Conservation (phyloP, 2,797 vertebrate genomes). For the Myotis pilosus region DNA sequence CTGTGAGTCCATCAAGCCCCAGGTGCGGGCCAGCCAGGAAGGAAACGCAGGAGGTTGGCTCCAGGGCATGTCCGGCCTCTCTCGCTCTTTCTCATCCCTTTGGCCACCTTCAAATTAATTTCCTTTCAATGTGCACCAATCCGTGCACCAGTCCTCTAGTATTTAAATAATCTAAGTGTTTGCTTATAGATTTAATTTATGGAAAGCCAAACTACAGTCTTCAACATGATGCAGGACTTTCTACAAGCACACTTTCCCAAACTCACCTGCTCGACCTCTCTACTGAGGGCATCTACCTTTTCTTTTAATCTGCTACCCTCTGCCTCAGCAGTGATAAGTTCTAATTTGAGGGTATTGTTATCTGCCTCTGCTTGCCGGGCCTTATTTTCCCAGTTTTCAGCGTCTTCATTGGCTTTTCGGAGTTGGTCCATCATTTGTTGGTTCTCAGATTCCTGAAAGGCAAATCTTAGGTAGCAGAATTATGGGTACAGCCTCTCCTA, state of each 20-base stretch:
- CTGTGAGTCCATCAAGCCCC: no score
- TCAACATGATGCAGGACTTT: neutral
- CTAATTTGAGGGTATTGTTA: conserved; percentile 80
- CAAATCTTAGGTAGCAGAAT: conserved; percentile 42
- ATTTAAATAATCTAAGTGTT: conserved; percentile 27
- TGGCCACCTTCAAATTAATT: no score
- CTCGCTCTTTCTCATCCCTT: no score
- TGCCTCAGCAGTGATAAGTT: conserved; percentile 80
- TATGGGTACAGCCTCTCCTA: neutral
- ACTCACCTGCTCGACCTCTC: conserved; percentile 84
- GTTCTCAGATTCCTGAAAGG: conserved; percentile 84
- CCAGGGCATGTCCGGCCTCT: no score
- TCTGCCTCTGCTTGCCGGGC: conserved; percentile 82
- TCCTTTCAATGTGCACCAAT: no score
- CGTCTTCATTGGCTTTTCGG: conserved; percentile 79
- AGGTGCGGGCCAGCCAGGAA: no score
- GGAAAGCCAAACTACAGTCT: conserved; percentile 44
- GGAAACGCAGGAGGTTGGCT: no score
- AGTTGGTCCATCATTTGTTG: conserved; percentile 84
- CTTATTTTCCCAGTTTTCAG: conserved; percentile 86
- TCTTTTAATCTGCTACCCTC: conserved; percentile 84
- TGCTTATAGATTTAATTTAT: conserved; percentile 2
- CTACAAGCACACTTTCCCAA: conserved; percentile 15
- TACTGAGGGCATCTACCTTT: conserved; percentile 82
- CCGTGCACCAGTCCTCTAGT: neutral